Percentiles rank a stretch among this genome's conserved stretches.
phyloP scores from a whole-genome alignment of 2,797 vertebrate genomes.

The Coccyzus lansbergi region DNA sequence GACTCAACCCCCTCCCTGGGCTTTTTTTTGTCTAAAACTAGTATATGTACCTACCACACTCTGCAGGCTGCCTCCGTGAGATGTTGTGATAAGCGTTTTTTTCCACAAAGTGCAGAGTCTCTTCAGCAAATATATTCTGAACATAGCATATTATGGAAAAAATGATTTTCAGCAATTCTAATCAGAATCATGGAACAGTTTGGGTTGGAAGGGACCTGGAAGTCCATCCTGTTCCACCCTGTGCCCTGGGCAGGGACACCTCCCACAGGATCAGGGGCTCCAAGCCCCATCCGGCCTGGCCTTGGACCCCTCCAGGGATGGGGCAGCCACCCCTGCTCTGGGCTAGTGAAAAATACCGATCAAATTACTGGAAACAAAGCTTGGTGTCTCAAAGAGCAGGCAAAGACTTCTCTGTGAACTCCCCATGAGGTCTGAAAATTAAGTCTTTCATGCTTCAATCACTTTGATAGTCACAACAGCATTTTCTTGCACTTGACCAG shows the following conservation, averaged over 20 bases:
- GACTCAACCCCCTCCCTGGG: too few relatives aligned
- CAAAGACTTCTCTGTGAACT: neutral
- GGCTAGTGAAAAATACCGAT: neutral
- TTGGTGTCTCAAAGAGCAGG: neutral
- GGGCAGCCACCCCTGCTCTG: too few relatives aligned
- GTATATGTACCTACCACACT: too few relatives aligned
- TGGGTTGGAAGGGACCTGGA: too few relatives aligned
- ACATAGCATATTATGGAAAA: neutral
- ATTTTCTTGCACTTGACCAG: accelerated
- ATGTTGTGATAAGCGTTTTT: accelerated
- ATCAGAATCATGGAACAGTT: too few relatives aligned
- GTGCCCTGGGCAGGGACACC: too few relatives aligned
- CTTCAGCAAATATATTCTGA: neutral
- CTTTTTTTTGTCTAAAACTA: too few relatives aligned
- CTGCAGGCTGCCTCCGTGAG: neutral
- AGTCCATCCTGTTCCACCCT: too few relatives aligned
- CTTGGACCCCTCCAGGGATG: too few relatives aligned
- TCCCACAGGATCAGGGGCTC: too few relatives aligned
- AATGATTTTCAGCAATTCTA: neutral
- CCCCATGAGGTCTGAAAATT: neutral
- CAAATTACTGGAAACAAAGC: neutral
- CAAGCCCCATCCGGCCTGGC: too few relatives aligned
- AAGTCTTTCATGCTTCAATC: neutral
- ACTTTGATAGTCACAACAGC: neutral
- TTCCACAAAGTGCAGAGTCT: neutral